phyloP scores from a whole-genome alignment of 2,888 invertebrate genomes.

The Ormyrus thymus region DNA sequence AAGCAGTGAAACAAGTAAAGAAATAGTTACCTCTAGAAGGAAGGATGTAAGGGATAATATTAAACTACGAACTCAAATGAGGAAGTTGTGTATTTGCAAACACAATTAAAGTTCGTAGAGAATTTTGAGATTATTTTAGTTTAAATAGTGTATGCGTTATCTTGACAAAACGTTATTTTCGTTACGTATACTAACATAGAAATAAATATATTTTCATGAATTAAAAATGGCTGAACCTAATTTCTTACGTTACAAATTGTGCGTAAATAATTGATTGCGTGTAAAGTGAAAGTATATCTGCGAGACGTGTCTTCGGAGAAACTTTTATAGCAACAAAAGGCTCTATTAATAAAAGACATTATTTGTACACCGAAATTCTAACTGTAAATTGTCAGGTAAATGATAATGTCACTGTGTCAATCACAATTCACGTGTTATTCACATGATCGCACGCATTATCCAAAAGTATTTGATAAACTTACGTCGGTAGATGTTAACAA shows the following conservation, averaged over 20 bases:
- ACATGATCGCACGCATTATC: slow-evolving; percentile 29
- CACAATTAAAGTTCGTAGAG: neutral
- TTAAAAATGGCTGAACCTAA: slow-evolving; percentile 6
- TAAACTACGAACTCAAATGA: slow-evolving; percentile 5
- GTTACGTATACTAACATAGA: neutral
- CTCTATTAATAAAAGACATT: slow-evolving; percentile 36
- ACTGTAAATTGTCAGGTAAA: slow-evolving; percentile 39
- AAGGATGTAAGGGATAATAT: slow-evolving; percentile 11
- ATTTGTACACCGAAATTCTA: slow-evolving; percentile 40
- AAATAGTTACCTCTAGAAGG: neutral
- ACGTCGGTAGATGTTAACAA: slow-evolving; percentile 35
- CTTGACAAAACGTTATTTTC: neutral
- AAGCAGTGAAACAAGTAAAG: slow-evolving; percentile 23
- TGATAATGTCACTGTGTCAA: slow-evolving; percentile 38
- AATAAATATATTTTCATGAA: slow-evolving; percentile 15
- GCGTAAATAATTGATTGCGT: slow-evolving; percentile 43
- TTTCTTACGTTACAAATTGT: slow-evolving; percentile 32
- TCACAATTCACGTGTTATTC: slow-evolving; percentile 38
- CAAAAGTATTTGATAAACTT: slow-evolving; percentile 39
- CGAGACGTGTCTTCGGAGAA: slow-evolving; percentile 44
- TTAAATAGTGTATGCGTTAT: neutral
- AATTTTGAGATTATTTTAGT: neutral
- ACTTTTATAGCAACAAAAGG: slow-evolving; percentile 48
- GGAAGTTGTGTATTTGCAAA: neutral
- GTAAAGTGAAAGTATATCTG: slow-evolving; percentile 50